phyloP scores from a whole-genome alignment of 2,797 vertebrate species.

The Trematomus bernacchii region DNA sequence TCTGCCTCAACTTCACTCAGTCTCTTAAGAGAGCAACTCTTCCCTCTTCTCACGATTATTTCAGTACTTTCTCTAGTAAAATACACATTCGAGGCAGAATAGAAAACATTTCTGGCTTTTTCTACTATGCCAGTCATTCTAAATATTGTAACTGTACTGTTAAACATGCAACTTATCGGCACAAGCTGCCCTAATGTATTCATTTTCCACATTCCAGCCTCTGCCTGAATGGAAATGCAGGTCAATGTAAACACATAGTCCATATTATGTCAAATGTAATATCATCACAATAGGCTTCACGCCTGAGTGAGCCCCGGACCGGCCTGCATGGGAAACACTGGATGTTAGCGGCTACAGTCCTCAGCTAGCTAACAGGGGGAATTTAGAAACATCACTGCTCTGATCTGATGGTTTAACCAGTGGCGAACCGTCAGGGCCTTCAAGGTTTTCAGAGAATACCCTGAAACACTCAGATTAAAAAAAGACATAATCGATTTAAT shows the following conservation, averaged over 20 bases:
- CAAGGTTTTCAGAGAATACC: no score
- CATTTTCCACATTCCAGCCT: conserved; percentile 51
- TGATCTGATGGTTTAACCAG: background rate
- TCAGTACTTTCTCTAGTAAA: background rate
- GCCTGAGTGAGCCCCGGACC: conserved; percentile 33
- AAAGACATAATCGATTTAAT: no score
- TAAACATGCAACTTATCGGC: background rate
- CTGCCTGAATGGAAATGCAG: conserved; percentile 48
- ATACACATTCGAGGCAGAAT: background rate
- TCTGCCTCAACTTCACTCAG: conserved; percentile 1
- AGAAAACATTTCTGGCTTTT: background rate
- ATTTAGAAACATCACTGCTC: background rate
- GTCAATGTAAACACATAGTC: conserved; percentile 55
- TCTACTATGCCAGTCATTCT: background rate
- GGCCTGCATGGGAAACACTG: conserved; percentile 31
- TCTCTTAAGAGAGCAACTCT: background rate
- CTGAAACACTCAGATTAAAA: no score
- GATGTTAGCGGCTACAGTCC: conserved; percentile 27
- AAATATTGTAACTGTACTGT: background rate
- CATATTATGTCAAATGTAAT: conserved; percentile 56
- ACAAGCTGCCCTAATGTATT: conserved; percentile 45
- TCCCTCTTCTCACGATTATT: background rate
- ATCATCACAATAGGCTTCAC: conserved; percentile 60
- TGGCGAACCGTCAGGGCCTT: no score
- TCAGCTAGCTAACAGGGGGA: conserved; percentile 6